Percentiles rank a stretch among this genome's conserved stretches.
Conservation (phyloP, 2,797 vertebrate genomes). For the Acestrorhynchus altus region DNA sequence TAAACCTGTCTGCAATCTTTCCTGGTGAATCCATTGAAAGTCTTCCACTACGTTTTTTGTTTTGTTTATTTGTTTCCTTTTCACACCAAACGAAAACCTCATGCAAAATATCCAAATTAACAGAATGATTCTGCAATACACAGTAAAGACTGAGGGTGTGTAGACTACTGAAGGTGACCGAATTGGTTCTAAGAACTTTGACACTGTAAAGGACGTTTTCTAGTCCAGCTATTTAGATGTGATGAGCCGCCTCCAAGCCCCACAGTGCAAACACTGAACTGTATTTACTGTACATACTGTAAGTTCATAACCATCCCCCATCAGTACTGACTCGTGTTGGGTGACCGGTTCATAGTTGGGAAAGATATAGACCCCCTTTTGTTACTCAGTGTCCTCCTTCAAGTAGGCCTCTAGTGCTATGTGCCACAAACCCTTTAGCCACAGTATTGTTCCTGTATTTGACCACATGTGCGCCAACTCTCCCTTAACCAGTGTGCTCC, state of each 20-base stretch:
- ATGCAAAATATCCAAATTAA: conserved; percentile 40
- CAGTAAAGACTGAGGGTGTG: background rate
- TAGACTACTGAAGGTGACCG: background rate
- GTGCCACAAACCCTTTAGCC: conserved; percentile 87
- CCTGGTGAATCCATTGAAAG: conserved; percentile 64
- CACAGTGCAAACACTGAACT: conserved; percentile 28
- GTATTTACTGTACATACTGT: conserved; percentile 54
- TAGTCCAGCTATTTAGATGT: conserved; percentile 14
- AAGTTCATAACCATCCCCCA: conserved; percentile 33
- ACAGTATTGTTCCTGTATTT: conserved; percentile 11
- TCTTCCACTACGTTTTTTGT: conserved; percentile 74
- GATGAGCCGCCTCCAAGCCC: conserved; percentile 8
- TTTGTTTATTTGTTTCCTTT: background rate
- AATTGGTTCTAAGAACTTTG: conserved; percentile 18
- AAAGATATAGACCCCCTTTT: conserved; percentile 86
- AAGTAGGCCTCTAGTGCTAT: conserved; percentile 83
- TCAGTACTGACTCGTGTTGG: conserved; percentile 40
- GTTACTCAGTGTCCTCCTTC: conserved; percentile 90
- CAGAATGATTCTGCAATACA: conserved; percentile 64
- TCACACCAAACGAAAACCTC: conserved; percentile 24
- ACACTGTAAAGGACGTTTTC: conserved; percentile 32
- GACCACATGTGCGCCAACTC: conserved; percentile 22
- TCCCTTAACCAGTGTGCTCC: conserved; percentile 12
- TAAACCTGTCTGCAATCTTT: conserved; percentile 39
- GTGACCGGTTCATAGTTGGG: conserved; percentile 74